phyloP scores from a whole-genome alignment of 2,888 invertebrate genomes.

The Tipula confusa region DNA sequence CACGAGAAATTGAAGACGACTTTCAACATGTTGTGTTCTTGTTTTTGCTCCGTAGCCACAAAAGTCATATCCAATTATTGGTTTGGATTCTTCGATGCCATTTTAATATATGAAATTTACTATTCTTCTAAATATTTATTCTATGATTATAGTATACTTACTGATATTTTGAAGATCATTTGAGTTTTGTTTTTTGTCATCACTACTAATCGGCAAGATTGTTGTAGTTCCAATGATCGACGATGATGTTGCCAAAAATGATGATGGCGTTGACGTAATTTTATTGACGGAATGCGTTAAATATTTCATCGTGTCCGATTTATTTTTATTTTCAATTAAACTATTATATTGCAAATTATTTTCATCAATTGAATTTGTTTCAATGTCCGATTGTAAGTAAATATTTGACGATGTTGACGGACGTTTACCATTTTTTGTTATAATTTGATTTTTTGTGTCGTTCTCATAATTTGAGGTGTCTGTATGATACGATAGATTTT shows the following conservation, averaged over 20 bases:
- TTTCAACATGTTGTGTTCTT: too few relatives aligned
- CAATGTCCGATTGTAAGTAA: background rate
- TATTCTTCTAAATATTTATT: too few relatives aligned
- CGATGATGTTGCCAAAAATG: background rate
- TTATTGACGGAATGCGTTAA: background rate
- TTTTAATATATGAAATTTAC: too few relatives aligned
- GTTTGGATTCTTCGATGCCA: too few relatives aligned
- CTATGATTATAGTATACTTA: too few relatives aligned
- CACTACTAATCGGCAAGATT: background rate
- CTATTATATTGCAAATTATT: background rate
- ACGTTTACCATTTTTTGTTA: background rate
- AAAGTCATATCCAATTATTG: too few relatives aligned
- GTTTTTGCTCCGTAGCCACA: too few relatives aligned
- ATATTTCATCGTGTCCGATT: background rate
- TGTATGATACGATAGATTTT: background rate
- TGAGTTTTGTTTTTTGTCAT: background rate
- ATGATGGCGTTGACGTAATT: background rate
- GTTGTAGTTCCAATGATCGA: background rate
- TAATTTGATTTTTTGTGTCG: background rate
- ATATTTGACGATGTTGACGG: background rate
- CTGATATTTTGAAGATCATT: background rate
- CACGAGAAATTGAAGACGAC: too few relatives aligned
- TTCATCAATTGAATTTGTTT: constrained; percentile 26
- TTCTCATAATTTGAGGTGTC: background rate
- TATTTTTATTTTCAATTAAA: background rate